phyloP scores from a whole-genome alignment of 2,797 vertebrate species.

The Propithecus perrieri region DNA sequence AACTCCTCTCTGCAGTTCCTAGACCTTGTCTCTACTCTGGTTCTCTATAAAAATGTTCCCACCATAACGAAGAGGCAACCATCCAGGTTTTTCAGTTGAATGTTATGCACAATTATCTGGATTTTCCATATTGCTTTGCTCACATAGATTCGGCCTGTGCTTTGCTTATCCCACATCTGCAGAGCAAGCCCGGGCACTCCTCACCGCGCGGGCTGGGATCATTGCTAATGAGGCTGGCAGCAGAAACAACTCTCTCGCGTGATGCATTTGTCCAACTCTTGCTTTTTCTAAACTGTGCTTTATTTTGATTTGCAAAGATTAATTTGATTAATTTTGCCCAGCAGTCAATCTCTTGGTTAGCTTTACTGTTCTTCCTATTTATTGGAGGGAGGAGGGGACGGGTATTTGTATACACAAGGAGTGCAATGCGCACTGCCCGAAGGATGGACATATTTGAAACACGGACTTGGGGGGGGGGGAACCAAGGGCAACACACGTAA shows the following conservation, averaged over 20 bases:
- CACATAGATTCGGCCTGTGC: not conserved
- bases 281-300: not conserved
- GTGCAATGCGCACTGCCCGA: too few species aligned
- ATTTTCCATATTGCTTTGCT: not conserved
- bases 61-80: not conserved
- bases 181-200: not conserved
- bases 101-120: not conserved
- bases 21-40: not conserved
- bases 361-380: not conserved
- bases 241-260: not conserved
- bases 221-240: not conserved
- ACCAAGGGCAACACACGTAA: too few species aligned
- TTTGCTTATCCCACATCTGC: not conserved
- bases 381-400: too few species aligned
- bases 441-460: too few species aligned
- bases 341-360: not conserved
- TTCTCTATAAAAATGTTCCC: not conserved
- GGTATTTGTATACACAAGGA: too few species aligned
- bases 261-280: not conserved
- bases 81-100: not conserved
- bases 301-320: constrained; percentile 44
- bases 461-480: too few species aligned
- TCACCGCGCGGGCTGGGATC: not conserved
- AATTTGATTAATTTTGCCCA: constrained; percentile 46
- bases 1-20: not conserved